These are phyloP conservation scores for Papilio polytes DNA, from an alignment of 1,140 invertebrate species.

Conservation along the genomic window DNA sequence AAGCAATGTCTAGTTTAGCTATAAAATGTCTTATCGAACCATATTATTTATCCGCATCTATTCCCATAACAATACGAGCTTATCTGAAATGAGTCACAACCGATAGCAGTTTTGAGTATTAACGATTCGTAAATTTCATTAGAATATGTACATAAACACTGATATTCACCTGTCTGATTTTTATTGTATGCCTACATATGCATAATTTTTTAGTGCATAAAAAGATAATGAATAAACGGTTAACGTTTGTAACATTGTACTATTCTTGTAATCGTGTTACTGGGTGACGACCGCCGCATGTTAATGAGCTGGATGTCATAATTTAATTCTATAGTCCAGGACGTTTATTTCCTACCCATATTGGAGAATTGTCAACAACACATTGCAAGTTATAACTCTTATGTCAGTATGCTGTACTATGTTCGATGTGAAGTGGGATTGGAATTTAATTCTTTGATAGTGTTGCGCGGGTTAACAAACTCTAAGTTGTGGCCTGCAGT, in stretches of 20 bases:
- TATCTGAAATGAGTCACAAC: not conserved
- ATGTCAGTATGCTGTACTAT: too few species aligned
- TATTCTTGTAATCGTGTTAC: not conserved
- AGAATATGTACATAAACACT: too few species aligned
- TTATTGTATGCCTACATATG: too few species aligned
- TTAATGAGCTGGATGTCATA: not conserved
- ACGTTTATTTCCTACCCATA: not conserved
- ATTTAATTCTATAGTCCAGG: not conserved
- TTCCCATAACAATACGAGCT: too few species aligned
- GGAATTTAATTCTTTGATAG: not conserved
- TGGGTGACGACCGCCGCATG: not conserved
- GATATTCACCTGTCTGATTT: too few species aligned
- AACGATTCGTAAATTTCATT: too few species aligned
- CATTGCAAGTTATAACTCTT: too few species aligned
- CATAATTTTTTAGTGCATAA: too few species aligned
- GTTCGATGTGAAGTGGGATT: too few species aligned
- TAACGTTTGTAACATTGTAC: not conserved
- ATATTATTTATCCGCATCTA: not conserved
- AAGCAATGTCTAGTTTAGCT: not conserved
- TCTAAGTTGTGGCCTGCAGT: not conserved
- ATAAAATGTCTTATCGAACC: not conserved
- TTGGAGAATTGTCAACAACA: too few species aligned
- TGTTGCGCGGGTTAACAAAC: conserved; percentile 5
- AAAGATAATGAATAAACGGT: too few species aligned
- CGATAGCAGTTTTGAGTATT: not conserved